Conservation (phyloP, 2,888 invertebrate genomes). For the Erebia palarica region DNA sequence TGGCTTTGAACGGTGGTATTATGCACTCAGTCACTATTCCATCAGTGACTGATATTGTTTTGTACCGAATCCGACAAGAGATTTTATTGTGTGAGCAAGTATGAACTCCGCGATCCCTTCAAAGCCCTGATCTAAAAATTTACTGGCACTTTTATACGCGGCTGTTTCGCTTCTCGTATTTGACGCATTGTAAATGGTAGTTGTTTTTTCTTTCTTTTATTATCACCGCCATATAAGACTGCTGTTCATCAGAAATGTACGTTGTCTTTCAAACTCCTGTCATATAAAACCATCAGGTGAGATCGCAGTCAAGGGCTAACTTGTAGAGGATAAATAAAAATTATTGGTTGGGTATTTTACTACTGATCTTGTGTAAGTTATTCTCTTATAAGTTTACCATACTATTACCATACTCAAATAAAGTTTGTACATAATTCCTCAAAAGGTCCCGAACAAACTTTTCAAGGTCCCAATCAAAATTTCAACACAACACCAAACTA, state of each 20-base stretch:
- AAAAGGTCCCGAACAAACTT: not conserved
- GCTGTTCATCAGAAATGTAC: too few relatives aligned
- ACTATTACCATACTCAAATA: not conserved
- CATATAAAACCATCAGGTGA: too few relatives aligned
- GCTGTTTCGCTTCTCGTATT: not conserved
- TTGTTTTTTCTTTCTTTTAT: too few relatives aligned
- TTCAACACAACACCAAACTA: not conserved
- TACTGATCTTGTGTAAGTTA: too few relatives aligned
- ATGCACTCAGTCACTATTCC: not conserved
- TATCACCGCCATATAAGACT: too few relatives aligned
- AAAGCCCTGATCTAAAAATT: conserved; percentile 7
- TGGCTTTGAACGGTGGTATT: too few relatives aligned
- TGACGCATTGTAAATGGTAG: not conserved
- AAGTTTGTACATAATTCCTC: not conserved
- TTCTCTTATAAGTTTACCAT: too few relatives aligned
- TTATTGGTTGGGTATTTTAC: too few relatives aligned
- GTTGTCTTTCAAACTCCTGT: too few relatives aligned
- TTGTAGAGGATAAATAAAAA: too few relatives aligned
- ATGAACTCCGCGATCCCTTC: not conserved
- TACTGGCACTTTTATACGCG: not conserved
- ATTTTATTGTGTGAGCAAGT: not conserved
- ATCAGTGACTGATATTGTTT: not conserved
- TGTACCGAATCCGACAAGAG: not conserved
- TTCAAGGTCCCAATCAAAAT: not conserved
- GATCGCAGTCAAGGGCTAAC: too few relatives aligned